These are phyloP conservation scores for Spea multiplicata DNA, from an alignment of 2,113 vertebrate species.

Conservation along the genomic window DNA sequence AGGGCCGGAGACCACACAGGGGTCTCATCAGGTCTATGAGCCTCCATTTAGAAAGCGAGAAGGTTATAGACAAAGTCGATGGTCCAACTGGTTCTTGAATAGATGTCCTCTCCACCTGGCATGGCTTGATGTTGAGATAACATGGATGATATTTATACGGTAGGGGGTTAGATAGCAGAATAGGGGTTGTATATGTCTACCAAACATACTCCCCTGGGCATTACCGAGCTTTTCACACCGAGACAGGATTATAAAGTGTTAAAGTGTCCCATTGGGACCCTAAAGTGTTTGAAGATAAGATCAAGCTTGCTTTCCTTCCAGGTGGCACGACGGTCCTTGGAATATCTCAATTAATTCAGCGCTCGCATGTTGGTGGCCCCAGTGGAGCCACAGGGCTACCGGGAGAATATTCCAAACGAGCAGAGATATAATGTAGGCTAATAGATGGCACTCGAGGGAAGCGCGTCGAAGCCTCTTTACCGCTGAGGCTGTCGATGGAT, in stretches of 20 bases:
- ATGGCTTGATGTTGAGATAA: too few relatives aligned
- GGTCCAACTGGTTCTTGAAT: too few relatives aligned
- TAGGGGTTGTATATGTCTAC: not conserved
- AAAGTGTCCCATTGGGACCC: conserved; percentile 75
- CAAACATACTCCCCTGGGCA: not conserved
- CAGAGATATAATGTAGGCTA: conserved; percentile 29
- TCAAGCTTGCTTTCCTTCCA: conserved; percentile 55
- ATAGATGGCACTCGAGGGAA: conserved; percentile 15
- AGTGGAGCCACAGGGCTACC: not conserved
- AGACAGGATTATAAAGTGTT: conserved; percentile 62
- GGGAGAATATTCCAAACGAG: conserved; percentile 17
- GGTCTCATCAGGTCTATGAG: too few relatives aligned
- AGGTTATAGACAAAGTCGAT: too few relatives aligned
- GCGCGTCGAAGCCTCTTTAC: not conserved
- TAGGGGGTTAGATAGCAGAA: not conserved
- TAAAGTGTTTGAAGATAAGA: conserved; percentile 57
- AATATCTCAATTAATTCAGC: conserved; percentile 67
- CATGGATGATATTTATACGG: not conserved
- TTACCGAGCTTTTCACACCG: not conserved
- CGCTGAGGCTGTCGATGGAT: not conserved
- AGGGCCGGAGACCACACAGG: too few relatives aligned
- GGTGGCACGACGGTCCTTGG: conserved; percentile 56
- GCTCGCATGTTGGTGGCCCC: not conserved
- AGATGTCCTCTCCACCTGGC: too few relatives aligned
- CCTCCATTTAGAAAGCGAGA: too few relatives aligned